Base-by-base conservation (phyloP, 2,888 invertebrate species). In the Pristionchus arcanus region DNA sequence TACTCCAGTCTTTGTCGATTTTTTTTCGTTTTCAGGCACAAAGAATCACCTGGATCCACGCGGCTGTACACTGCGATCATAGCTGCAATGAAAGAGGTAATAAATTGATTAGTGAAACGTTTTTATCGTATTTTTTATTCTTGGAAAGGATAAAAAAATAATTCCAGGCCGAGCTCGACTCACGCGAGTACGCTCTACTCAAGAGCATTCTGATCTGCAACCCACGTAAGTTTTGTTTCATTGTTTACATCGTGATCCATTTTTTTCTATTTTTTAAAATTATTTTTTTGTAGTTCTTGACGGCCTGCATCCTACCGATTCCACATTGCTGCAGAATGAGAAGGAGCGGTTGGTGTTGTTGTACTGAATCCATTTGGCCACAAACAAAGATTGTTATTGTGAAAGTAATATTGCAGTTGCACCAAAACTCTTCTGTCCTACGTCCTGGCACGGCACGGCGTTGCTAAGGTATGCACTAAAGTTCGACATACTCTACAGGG, bases 31-130 rank as follows among this genome's bases (percentile, higher is more conserved):
- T 42, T 25, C 77, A 77, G 77, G 3, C 37, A 77, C 5, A 13
- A 16, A 21, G 42, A 21, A 25, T 37, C 77, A 7, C 77, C 77
- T 0, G 77, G 42, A 0, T 77, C 77, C 7, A 77, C 42, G 2
- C 37, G 42, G 9, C 42, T 77, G 21, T 42, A 77, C 77, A 77
- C 42, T 0, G 42, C 25, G 21, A 37, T 42, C 11, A 77, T 77
- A 25, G 77, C 77, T 9, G 77, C 77, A 11, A 77, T 77, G 37
- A 77, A 31, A 77, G 77, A 77, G 25, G 77, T 77, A 28, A 19
- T 7, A 3, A 3, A 3, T n/a, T n/a, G n/a, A n/a, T n/a, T n/a
- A n/a, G n/a, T n/a, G n/a, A n/a, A n/a, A n/a, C n/a, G 25, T n/a
- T 25, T 63, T 11, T 25, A 25, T 3, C 2, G 25, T 2, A n/a